These are phyloP conservation scores for Metopia argyrocephala DNA, from an alignment of 2,888 invertebrate genomes.

Conservation along the genomic window DNA sequence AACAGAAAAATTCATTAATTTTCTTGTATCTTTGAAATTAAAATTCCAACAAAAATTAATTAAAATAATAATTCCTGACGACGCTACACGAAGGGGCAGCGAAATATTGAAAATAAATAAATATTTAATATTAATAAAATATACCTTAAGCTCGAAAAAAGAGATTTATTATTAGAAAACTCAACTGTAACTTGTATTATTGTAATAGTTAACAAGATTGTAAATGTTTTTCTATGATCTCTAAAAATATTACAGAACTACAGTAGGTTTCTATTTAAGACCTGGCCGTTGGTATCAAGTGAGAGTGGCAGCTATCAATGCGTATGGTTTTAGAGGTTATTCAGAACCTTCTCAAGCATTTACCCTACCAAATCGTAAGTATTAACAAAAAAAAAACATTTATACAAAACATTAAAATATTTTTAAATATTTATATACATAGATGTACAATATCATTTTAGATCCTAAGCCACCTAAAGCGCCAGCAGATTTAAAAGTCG, in stretches of 20 bases:
- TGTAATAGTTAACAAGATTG: no score
- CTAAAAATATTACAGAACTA: slow-evolving; percentile 69
- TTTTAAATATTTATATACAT: background rate
- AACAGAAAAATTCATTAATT: no score
- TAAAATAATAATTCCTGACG: no score
- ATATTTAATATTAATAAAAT: no score
- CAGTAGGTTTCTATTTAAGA: slow-evolving; percentile 75
- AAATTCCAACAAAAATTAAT: no score
- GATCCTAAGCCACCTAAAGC: slow-evolving; percentile 77
- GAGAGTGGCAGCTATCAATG: slow-evolving; percentile 87
- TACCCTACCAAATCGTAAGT: slow-evolving; percentile 77
- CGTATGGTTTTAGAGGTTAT: slow-evolving; percentile 85
- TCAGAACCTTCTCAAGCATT: slow-evolving; percentile 83
- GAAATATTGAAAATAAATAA: no score
- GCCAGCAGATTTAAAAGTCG: slow-evolving; percentile 74
- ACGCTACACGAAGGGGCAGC: no score
- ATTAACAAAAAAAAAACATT: background rate
- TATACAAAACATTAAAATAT: background rate
- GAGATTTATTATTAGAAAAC: no score
- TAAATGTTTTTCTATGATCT: background rate
- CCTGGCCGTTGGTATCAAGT: slow-evolving; percentile 89
- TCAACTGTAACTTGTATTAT: no score
- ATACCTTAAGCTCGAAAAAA: no score
- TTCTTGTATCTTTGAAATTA: no score
- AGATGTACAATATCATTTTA: slow-evolving; percentile 53